phyloP scores from a whole-genome alignment of 2,797 vertebrate genomes.

The Steatocranus sp. region DNA sequence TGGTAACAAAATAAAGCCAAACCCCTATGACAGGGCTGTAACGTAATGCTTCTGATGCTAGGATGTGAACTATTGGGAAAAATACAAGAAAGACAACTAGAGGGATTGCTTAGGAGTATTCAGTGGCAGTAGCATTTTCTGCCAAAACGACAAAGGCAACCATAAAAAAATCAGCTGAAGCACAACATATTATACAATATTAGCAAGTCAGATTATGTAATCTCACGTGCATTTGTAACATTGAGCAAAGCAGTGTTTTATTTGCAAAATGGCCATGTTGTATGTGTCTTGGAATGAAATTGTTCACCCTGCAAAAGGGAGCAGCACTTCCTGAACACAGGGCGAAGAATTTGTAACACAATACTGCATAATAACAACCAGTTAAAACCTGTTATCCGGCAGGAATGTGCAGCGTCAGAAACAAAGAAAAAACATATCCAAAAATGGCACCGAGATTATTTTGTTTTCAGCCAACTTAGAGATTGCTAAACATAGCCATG shows the following conservation, averaged over 20 bases:
- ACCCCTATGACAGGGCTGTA: accelerated
- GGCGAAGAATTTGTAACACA: constrained; percentile 59
- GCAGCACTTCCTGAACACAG: constrained; percentile 34
- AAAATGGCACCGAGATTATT: constrained; percentile 56
- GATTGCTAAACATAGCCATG: constrained; percentile 51
- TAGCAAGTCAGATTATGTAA: neutral
- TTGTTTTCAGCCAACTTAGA: constrained; percentile 39
- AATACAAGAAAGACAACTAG: neutral
- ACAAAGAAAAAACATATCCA: constrained; percentile 47
- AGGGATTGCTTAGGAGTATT: neutral
- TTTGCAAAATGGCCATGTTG: neutral
- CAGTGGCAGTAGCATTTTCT: neutral
- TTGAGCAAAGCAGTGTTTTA: neutral
- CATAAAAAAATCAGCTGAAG: neutral
- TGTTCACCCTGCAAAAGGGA: constrained; percentile 20
- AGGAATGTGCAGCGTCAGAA: constrained; percentile 70
- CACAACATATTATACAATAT: neutral
- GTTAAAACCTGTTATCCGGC: constrained; percentile 65
- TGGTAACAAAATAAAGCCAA: neutral
- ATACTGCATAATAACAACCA: constrained; percentile 56
- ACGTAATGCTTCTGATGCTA: neutral
- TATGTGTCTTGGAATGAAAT: constrained; percentile 33
- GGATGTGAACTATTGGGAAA: neutral
- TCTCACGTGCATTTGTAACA: neutral
- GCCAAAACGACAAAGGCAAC: neutral